Base-by-base conservation (phyloP, 2,888 invertebrate species). In the Drosophila rubida region DNA sequence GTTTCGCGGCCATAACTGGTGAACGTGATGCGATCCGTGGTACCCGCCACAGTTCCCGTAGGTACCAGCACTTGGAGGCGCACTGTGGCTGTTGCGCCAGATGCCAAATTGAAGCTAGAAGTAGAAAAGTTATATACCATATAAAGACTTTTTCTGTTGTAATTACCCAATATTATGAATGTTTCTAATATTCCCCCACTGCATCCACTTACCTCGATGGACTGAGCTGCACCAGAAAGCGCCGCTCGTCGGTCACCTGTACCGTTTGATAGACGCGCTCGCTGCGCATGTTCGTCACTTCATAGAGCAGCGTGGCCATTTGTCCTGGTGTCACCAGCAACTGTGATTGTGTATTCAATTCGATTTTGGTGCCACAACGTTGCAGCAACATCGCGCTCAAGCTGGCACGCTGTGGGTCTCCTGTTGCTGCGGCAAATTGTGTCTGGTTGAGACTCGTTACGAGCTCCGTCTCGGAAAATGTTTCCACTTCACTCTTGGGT, bases 211-310 rank as follows among this genome's bases (percentile, higher is more conserved):
- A 90, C 91, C 89, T 90, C 32, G 91, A 79, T 2, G 95, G 95
- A 30, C 90, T 92, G 65, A 95, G 93, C 2, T 93, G 93, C 23
- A 93, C 91, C 19, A 95, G 81, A 74, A 94, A 93, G 13, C 93
- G 91, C 61, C 93, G 92, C 80, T 95, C 93, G 54, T 95, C 94
- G 8, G 93, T 93, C 0, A 94, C 95, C 27, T 93, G 93, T 85
- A 95, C 95, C 57, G 91, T 91, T 78, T 94, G 94, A 65, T 92
- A 92, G 16, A 93, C 93, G 0, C 93, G 89, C 69, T 92, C 93
- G 8, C 93, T 93, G n/a, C 93, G 93, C 90, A 94, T 94, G 91
- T 96, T 96, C 0, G 94, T 95, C 0, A 96, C 94, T 90, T 96
- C 95, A 82, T 95, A 96, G 66, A 94, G 93, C n/a, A 96, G 84